Base-by-base conservation (phyloP, 2,113 vertebrate species). In the Pituophis catenifer region DNA sequence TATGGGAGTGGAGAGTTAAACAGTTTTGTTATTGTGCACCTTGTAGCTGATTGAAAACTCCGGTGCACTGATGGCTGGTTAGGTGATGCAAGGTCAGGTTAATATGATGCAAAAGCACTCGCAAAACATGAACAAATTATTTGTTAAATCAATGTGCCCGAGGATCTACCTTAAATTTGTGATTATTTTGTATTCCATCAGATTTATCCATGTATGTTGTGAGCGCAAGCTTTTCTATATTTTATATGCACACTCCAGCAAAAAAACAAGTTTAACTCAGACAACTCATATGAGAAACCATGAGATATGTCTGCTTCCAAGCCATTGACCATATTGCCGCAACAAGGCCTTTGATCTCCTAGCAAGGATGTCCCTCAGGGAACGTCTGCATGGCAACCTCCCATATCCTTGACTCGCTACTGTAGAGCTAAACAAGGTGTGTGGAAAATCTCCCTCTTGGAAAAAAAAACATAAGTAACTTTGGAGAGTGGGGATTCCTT, bases 11-110 rank as follows among this genome's bases (percentile, higher is more conserved):
- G 29, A 44, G 97, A 97, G 96, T 96, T 97, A 86, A 97, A 97
- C 95, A 96, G 95, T 97, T 81, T 96, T 97, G 95, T 97, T 97
- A 95, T 97, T 97, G 96, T 97, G 97, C 97, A 97, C 96, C 96
- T 96, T 96, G 55, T 97, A 94, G 90, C 94, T 95, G 95, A 95
- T 91, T 48, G 48, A 91, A 94, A 96, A 92, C 94, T 89, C 93
- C 94, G 90, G 95, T 96, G 96, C 94, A 94, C 97, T 96, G 97
- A 95, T 91, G 12, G 92, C 94, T 95, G 96, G 95, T 94, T 96
- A 97, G 93, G 93, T 90, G 90, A 96, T 94, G 94, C 0, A 81
- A 97, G 93, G 91, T 95, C 95, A 97, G 94, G 91, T 92, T 93
- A 95, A 58, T 81, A 94, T 19, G 94, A 95, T 44, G 90, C 92